Percentiles rank a stretch among this genome's conserved stretches.
Evolutionary conservation across 2,113 vertebrate genomes (phyloP).

Genomic region (Zeus faber): DNA sequence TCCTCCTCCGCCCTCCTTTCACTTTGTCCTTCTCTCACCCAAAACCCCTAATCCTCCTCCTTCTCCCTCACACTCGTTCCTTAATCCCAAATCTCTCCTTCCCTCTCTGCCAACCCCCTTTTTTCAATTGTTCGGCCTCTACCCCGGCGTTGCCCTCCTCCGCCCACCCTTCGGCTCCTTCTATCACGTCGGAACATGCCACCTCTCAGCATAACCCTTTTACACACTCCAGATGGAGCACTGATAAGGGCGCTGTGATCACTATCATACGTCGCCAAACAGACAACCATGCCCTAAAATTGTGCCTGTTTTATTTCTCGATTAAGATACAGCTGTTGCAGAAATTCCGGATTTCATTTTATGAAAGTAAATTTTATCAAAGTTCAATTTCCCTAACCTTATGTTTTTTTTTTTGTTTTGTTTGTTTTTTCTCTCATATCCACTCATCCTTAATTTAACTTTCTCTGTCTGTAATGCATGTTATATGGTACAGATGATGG

Average conservation of each 20-base stretch:
- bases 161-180: slow-evolving; percentile 30
- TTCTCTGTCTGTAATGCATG: slow-evolving; percentile 1
- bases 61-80: slow-evolving; percentile 64
- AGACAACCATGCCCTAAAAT: not conserved
- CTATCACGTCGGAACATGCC: slow-evolving; percentile 62
- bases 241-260: not conserved
- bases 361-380: not conserved
- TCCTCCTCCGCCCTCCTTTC: slow-evolving; percentile 59
- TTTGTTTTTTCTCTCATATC: slow-evolving; percentile 33
- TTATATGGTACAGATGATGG: slow-evolving; percentile 11
- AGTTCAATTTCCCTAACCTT: slow-evolving; percentile 20
- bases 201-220: slow-evolving; percentile 58
- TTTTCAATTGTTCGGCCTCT: slow-evolving; percentile 4
- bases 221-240: slow-evolving; percentile 50
- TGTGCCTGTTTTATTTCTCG: not conserved
- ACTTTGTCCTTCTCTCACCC: slow-evolving; percentile 59
- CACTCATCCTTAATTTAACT: slow-evolving; percentile 25
- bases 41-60: slow-evolving; percentile 54
- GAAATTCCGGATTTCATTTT: too few relatives aligned
- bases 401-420: slow-evolving; percentile 33
- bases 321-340: not conserved
- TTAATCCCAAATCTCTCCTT: slow-evolving; percentile 74
- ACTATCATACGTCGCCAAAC: not conserved
- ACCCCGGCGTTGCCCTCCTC: slow-evolving; percentile 1
- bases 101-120: slow-evolving; percentile 44